phyloP scores from a whole-genome alignment of 2,113 vertebrate genomes.

The Phyllostomus hastatus region DNA sequence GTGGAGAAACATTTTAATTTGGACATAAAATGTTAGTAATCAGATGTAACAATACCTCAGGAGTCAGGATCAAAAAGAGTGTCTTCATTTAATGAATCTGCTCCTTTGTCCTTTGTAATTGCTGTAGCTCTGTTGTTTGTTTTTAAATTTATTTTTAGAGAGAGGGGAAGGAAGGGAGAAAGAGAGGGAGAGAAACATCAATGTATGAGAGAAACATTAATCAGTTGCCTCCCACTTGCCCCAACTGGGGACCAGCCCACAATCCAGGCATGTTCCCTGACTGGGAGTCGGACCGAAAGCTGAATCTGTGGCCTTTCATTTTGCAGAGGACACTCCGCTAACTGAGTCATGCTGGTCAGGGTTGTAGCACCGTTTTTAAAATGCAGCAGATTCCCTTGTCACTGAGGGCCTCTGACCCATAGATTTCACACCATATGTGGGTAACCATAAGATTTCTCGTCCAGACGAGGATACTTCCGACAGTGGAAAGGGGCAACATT shows the following conservation, averaged over 20 bases:
- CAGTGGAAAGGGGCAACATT: neutral
- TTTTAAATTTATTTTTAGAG: too few relatives aligned
- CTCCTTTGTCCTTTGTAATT: neutral
- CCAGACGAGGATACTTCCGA: neutral
- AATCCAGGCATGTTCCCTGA: too few relatives aligned
- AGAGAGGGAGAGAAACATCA: too few relatives aligned
- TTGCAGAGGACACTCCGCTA: too few relatives aligned
- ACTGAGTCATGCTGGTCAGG: too few relatives aligned
- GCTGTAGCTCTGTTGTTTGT: neutral
- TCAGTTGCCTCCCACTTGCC: too few relatives aligned
- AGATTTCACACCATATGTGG: neutral
- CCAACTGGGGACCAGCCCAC: too few relatives aligned
- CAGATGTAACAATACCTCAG: conserved; percentile 9
- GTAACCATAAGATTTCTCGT: neutral
- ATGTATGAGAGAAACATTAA: too few relatives aligned
- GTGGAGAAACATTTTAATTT: conserved; percentile 60
- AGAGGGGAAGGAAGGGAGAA: too few relatives aligned
- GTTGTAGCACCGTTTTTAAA: neutral
- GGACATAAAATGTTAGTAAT: conserved; percentile 31
- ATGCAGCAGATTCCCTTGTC: neutral
- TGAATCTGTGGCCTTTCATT: too few relatives aligned
- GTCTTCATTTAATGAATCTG: conserved; percentile 26
- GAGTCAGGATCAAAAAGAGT: conserved; percentile 34
- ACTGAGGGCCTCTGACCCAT: neutral
- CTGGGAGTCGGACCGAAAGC: too few relatives aligned